Percentiles rank a stretch among this genome's conserved stretches.
Conservation (phyloP, 1,140 invertebrate species). For the Sitophilus oryzae region DNA sequence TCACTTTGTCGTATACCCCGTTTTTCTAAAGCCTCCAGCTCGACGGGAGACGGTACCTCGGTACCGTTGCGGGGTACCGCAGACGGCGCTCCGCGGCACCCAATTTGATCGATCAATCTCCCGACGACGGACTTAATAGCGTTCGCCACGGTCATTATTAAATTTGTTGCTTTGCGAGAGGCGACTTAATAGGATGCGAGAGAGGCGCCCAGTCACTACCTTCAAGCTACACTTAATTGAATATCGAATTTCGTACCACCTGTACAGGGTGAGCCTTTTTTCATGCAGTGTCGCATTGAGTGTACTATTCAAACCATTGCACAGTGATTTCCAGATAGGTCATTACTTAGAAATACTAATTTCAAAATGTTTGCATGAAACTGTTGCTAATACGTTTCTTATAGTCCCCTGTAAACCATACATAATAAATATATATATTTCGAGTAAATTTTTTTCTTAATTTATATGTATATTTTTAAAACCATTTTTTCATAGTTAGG, state of each 20-base stretch:
- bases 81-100: constrained; percentile 10
- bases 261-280: constrained; percentile 9
- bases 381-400: no score
- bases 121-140: constrained; percentile 20
- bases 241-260: constrained; percentile 16
- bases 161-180: constrained; percentile 28
- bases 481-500: no score
- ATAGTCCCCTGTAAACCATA: no score
- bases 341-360: no score
- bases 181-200: constrained; percentile 25
- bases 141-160: constrained; percentile 27
- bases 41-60: no score
- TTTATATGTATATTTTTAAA: no score
- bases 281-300: not conserved
- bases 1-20: no score
- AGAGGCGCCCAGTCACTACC: constrained; percentile 22
- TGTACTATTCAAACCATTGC: not conserved
- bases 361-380: no score
- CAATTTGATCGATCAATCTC: constrained; percentile 26
- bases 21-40: no score
- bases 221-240: constrained; percentile 23
- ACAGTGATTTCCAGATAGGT: no score
- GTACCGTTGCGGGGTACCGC: not conserved
- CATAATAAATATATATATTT: no score
- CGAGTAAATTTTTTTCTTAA: no score